phyloP scores from a whole-genome alignment of 2,797 vertebrate species.

The Epinephelus malabaricus region DNA sequence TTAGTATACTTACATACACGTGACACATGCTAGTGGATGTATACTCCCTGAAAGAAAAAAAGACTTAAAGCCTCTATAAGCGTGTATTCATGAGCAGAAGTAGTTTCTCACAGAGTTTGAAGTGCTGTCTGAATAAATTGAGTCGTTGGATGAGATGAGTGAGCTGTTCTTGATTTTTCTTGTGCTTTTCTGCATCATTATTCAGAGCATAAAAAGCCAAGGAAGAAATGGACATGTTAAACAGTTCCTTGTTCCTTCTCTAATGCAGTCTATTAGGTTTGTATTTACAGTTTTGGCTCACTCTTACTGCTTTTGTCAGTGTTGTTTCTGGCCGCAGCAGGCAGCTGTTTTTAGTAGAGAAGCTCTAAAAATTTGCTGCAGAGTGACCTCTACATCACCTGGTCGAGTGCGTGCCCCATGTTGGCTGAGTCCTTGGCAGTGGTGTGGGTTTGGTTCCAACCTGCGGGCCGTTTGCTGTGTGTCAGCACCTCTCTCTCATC shows the following conservation, averaged over 20 bases:
- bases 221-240: neutral
- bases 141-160: slow-evolving; percentile 43
- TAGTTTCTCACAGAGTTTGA: slow-evolving; percentile 49
- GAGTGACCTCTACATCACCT: too few relatives aligned
- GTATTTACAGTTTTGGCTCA: neutral
- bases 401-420: too few relatives aligned
- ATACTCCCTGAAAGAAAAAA: neutral
- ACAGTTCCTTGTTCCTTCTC: neutral
- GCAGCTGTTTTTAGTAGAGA: too few relatives aligned
- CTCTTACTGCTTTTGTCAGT: neutral
- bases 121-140: slow-evolving; percentile 56
- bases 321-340: neutral
- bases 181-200: slow-evolving; percentile 5
- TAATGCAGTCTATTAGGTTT: neutral
- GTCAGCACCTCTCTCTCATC: too few relatives aligned
- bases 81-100: slow-evolving; percentile 34
- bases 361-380: too few relatives aligned
- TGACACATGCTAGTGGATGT: neutral
- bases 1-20: too few relatives aligned
- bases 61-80: neutral
- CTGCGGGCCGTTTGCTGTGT: too few relatives aligned
- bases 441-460: too few relatives aligned
- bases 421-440: too few relatives aligned
- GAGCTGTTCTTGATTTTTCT: slow-evolving; percentile 34
- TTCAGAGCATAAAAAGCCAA: slow-evolving; percentile 6